Evolutionary conservation across 2,888 invertebrate genomes (phyloP).

Genomic region (Xestia c-nigrum): DNA sequence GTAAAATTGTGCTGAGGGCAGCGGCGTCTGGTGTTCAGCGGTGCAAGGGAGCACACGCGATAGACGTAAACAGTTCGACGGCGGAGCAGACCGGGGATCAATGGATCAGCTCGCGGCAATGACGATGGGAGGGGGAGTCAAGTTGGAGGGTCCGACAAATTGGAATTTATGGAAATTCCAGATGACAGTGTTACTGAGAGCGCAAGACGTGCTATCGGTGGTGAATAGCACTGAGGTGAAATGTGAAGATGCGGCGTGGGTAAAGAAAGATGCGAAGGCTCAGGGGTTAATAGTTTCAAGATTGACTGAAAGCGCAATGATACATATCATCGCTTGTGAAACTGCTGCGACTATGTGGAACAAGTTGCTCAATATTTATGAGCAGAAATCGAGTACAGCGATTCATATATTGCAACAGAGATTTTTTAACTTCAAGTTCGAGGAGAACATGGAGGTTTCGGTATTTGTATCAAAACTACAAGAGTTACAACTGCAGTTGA

Average conservation of each 20-base stretch:
- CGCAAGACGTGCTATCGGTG: conserved; percentile 1
- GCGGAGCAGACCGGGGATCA: background rate
- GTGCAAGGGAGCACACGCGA: too few relatives aligned
- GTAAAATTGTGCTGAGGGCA: too few relatives aligned
- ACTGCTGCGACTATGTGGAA: background rate
- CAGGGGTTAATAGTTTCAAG: conserved; percentile 6
- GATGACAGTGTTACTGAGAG: conserved; percentile 13
- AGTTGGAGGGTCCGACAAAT: conserved; percentile 10
- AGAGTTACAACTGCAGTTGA: conserved; percentile 2
- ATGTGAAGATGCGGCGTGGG: background rate
- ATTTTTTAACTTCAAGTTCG: conserved; percentile 6
- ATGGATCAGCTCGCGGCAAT: background rate
- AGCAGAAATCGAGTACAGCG: conserved; percentile 5
- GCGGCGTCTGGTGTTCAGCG: too few relatives aligned
- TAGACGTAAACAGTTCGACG: background rate
- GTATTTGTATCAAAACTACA: background rate
- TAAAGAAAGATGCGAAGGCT: conserved; percentile 8
- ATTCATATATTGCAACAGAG: conserved; percentile 2
- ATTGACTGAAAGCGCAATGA: conserved; percentile 8
- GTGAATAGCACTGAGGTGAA: too few relatives aligned
- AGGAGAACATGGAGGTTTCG: background rate
- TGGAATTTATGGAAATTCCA: conserved; percentile 5
- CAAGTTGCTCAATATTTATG: background rate
- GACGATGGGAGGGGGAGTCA: background rate
- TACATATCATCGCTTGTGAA: background rate